These are phyloP conservation scores for Takifugu flavidus DNA, from an alignment of 2,113 vertebrate genomes.

Conservation along the genomic window DNA sequence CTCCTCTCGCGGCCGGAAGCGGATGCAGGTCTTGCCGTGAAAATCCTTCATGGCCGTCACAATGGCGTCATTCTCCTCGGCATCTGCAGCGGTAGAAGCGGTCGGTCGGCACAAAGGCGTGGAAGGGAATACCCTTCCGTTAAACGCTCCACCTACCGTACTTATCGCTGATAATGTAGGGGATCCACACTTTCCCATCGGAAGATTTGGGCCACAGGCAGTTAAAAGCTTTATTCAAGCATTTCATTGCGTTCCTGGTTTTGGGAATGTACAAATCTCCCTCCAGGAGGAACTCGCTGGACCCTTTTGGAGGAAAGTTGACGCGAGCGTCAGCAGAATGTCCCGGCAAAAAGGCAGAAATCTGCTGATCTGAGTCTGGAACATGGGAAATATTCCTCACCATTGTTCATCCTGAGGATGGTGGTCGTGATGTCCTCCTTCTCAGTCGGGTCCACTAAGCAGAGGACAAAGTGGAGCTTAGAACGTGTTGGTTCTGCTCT, in stretches of 20 bases:
- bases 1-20: slow-evolving; percentile 1
- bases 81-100: slow-evolving; percentile 13
- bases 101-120: background rate
- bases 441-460: slow-evolving; percentile 2
- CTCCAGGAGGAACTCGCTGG: slow-evolving; percentile 29
- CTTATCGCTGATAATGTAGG: slow-evolving; percentile 16
- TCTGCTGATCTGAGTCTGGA: background rate
- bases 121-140: background rate
- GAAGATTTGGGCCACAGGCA: slow-evolving; percentile 57
- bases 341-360: too few relatives aligned
- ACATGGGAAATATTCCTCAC: background rate
- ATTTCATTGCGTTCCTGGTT: slow-evolving; percentile 47
- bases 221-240: background rate
- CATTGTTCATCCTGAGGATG: slow-evolving; percentile 62
- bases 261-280: slow-evolving; percentile 41
- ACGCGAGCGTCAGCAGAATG: background rate
- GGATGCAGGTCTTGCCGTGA: slow-evolving; percentile 51
- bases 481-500: background rate
- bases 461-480: slow-evolving; percentile 10
- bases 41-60: slow-evolving; percentile 22
- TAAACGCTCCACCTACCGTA: slow-evolving; percentile 36
- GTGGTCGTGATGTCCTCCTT: slow-evolving; percentile 16
- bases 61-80: slow-evolving; percentile 1
- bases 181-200: slow-evolving; percentile 37
- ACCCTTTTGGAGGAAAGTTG: slow-evolving; percentile 22